phyloP scores from a whole-genome alignment of 2,113 vertebrate genomes.

The Cepphus grylle region DNA sequence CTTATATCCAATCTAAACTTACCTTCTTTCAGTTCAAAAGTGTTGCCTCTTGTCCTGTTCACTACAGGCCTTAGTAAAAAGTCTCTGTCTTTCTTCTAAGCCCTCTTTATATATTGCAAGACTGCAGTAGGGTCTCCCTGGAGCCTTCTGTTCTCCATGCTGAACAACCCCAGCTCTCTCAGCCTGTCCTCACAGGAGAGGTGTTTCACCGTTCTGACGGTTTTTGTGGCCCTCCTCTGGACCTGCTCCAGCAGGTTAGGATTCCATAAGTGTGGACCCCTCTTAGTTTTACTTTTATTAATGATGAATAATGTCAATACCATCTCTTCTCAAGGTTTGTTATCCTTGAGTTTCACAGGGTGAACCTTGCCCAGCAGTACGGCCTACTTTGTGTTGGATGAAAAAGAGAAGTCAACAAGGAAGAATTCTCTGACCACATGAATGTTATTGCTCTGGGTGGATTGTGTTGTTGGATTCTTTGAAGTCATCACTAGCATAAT shows the following conservation, averaged over 20 bases:
- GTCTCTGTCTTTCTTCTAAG: neutral
- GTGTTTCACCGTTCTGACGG: neutral
- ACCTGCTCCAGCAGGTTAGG: neutral
- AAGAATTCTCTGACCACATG: neutral
- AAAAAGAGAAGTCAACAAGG: neutral
- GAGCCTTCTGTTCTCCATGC: neutral
- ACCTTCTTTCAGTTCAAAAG: neutral
- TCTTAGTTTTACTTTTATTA: neutral
- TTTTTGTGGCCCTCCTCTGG: neutral
- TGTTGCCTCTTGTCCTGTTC: neutral
- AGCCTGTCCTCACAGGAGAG: neutral
- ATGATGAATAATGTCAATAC: neutral
- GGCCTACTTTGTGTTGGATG: neutral
- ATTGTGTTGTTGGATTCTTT: neutral
- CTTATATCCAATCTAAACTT: neutral
- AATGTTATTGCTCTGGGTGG: neutral
- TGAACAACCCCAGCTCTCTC: neutral
- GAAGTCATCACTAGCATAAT: neutral
- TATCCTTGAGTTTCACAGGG: neutral
- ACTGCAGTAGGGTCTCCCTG: fast-evolving
- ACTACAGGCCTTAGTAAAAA: neutral
- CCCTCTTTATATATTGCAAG: neutral
- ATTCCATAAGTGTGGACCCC: neutral
- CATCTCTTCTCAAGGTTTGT: neutral
- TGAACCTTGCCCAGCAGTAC: neutral